A percentile compares a stretch with the other conserved stretches of the same genome.
These are phyloP conservation scores for Linnaemya tessellans DNA, from an alignment of 2,888 invertebrate genomes.

Conservation along the genomic window DNA sequence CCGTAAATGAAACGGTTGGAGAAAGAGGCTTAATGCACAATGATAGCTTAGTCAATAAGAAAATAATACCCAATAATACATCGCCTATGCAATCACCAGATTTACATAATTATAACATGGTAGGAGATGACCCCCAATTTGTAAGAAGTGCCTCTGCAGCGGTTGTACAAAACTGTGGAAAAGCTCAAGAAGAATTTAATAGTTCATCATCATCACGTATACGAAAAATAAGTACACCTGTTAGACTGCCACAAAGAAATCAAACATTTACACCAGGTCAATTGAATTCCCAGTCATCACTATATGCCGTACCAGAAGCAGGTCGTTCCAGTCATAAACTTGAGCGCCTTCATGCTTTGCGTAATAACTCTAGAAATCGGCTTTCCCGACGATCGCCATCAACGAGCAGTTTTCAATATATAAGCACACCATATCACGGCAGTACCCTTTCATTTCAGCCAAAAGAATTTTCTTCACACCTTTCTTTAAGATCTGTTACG, in stretches of 20 bases:
- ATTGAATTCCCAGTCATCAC: conserved; percentile 86
- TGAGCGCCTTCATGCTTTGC: conserved; percentile 74
- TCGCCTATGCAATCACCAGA: conserved; percentile 75
- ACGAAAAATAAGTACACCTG: conserved; percentile 86
- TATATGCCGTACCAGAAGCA: conserved; percentile 89
- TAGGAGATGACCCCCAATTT: conserved; percentile 83
- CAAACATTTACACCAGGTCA: conserved; percentile 84
- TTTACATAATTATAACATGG: conserved; percentile 76
- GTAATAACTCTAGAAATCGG: conserved; percentile 82
- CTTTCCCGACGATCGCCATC: conserved; percentile 89
- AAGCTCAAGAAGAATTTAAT: conserved; percentile 83
- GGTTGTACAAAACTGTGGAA: conserved; percentile 85
- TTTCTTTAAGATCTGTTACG: conserved; percentile 88
- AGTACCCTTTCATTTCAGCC: conserved; percentile 91
- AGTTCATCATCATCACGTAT: conserved; percentile 82
- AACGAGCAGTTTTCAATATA: conserved; percentile 92
- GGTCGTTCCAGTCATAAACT: conserved; percentile 81
- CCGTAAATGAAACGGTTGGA: conserved; percentile 76
- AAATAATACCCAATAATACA: conserved; percentile 75
- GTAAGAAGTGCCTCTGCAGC: conserved; percentile 89
- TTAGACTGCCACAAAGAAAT: conserved; percentile 84
- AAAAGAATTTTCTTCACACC: conserved; percentile 90
- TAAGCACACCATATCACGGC: conserved; percentile 93
- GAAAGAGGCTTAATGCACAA: conserved; percentile 40
- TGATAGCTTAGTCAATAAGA: conserved; percentile 73